Base-by-base conservation (phyloP, 2,888 invertebrate genomes). In the Tenthredo mesomela region DNA sequence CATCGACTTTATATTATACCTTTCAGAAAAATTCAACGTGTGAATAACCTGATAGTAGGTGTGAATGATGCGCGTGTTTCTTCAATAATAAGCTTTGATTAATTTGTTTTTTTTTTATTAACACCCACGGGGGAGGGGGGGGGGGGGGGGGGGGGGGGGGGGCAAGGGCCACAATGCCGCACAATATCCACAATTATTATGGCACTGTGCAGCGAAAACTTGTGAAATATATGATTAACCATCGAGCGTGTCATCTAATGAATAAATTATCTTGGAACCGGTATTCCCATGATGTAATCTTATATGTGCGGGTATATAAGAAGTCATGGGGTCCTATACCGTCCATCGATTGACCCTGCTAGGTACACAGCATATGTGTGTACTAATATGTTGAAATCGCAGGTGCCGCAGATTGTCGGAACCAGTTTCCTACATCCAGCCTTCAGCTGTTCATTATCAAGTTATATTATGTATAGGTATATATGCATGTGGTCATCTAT, bases 291-390 rank as follows among this genome's bases (percentile, higher is more conserved):
- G 58, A 80, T 80, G 80, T 80, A 80, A 80, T 21, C 77, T 54
- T 29, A n/a, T n/a, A n/a, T n/a, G n/a, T n/a, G n/a, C n/a, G 12
- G n/a, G 29, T 80, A 80, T 80, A 80, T 80, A 25, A 58, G 37
- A 37, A 61, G 80, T 58, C 61, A 61, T 61, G 61, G 40, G 58
- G 80, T 80, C 80, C n/a, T n/a, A n/a, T 40, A 37, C n/a, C 61
- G 80, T 61, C 43, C 80, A 37, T 58, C 80, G 80, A 58, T 80
- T 80, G 80, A 80, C 80, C 61, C 40, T 80, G 80, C n/a, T 61
- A 54, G 77, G 25, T 33, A 77, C 71, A 21, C 43, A 33, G 33
- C 33, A 73, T 73, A 73, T 73, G 25, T 43, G 25, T 21, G 37
- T 40, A 73, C 73, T 43, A 73, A 40, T 80, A 40, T 80, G 33